Conservation (phyloP, 2,113 vertebrate genomes). For the Pristiophorus japonicus region DNA sequence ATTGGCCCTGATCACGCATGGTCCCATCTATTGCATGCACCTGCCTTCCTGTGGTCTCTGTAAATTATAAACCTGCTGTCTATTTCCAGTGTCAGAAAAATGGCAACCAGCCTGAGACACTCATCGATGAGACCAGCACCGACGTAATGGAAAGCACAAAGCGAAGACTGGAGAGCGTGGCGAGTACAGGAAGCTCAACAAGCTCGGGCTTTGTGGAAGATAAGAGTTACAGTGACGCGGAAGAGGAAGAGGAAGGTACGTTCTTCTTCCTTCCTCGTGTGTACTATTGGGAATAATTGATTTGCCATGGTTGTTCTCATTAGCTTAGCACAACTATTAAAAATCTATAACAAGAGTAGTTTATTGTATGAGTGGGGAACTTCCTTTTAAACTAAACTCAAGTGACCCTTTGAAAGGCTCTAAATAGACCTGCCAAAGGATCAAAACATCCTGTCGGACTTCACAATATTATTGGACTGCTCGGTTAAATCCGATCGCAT, state of each 20-base stretch:
- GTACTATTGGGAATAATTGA: background rate
- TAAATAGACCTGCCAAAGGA: background rate
- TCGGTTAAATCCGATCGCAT: background rate
- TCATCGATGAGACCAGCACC: conserved; percentile 60
- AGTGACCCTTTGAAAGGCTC: background rate
- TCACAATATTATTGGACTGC: background rate
- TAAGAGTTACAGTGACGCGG: conserved; percentile 88
- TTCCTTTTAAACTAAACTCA: background rate
- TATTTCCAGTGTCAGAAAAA: conserved; percentile 62
- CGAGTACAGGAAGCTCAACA: conserved; percentile 85
- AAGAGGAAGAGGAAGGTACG: conserved; percentile 90
- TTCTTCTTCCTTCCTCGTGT: background rate
- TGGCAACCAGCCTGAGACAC: conserved; percentile 59
- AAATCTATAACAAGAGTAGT: background rate
- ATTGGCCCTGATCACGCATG: background rate
- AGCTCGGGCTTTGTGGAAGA: conserved; percentile 92
- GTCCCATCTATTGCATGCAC: background rate
- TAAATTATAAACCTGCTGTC: background rate
- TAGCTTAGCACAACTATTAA: background rate
- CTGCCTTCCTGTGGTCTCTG: background rate
- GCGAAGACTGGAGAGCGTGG: conserved; percentile 80
- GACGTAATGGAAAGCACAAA: conserved; percentile 81
- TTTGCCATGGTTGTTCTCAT: background rate
- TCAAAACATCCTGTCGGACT: conserved; percentile 8
- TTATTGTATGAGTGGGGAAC: background rate